Base-by-base conservation (phyloP, 1,140 invertebrate species). In the Sycobia sp. region DNA sequence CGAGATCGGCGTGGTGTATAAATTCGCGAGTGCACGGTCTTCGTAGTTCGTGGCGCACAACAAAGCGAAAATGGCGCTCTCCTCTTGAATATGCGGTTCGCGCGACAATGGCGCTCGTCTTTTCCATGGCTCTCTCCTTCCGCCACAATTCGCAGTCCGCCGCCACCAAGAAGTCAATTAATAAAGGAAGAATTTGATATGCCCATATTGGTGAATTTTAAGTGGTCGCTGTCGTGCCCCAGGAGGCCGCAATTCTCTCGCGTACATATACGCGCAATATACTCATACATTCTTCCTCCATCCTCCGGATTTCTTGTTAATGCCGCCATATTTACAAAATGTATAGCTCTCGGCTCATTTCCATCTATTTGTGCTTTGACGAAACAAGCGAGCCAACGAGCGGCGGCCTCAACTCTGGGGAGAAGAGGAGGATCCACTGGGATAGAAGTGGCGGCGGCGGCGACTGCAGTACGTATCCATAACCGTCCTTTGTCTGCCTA, bases 401-500 rank as follows among this genome's bases (percentile, higher is more conserved):
- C n/a, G n/a, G n/a, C n/a, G n/a, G n/a, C n/a, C n/a, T n/a, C n/a
- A n/a, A n/a, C n/a, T n/a, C n/a, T n/a, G n/a, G n/a, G n/a, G n/a
- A n/a, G n/a, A n/a, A n/a, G n/a, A n/a, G n/a, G n/a, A n/a, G n/a
- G n/a, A n/a, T n/a, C n/a, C n/a, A n/a, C n/a, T n/a, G n/a, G n/a
- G n/a, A n/a, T n/a, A 74, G 74, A 71, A 75, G 69, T 68, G 67
- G 71, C 67, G 70, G 71, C 46, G 65, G 64, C 70, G 65, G 65
- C 62, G 59, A 66, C 61, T 61, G 68, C 73, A 73, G 70, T 76
- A 76, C 76, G 77, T 82, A 81, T 82, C 80, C 78, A 82, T 81
- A 82, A 82, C 79, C 76, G 65, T 76, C 78, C 77, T 82, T 81
- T 81, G 79, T 81, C 78, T 79, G 68, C 73, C 71, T 82, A 82